These are phyloP conservation scores for Chalcosyrphus nemorum DNA, from an alignment of 2,888 invertebrate genomes.

Conservation along the genomic window DNA sequence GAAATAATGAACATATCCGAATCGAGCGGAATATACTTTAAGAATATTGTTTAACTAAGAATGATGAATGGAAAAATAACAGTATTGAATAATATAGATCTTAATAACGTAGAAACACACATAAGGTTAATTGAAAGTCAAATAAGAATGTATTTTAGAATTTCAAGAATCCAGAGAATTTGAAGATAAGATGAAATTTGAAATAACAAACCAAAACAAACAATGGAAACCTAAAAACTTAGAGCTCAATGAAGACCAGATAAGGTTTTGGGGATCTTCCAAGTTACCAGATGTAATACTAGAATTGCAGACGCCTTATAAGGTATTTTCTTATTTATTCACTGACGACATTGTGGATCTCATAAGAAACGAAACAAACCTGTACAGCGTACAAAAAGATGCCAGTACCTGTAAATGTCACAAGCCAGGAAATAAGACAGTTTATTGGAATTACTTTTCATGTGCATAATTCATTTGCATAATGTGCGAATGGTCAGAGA, in stretches of 20 bases:
- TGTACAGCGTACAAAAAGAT: slow-evolving; percentile 21
- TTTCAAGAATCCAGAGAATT: too few species aligned
- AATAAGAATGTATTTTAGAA: too few species aligned
- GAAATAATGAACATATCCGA: too few species aligned
- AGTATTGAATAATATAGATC: too few species aligned
- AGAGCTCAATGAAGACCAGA: background rate
- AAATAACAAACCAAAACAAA: background rate
- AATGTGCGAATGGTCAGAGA: background rate
- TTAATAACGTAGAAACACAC: too few species aligned
- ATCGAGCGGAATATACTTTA: too few species aligned
- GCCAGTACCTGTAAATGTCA: slow-evolving; percentile 8
- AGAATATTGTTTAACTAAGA: too few species aligned
- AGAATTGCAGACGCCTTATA: slow-evolving; percentile 3
- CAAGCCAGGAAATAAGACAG: slow-evolving; percentile 11
- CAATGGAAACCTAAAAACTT: background rate
- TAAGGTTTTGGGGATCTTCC: slow-evolving; percentile 2
- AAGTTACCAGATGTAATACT: slow-evolving; percentile 7
- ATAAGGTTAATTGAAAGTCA: too few species aligned
- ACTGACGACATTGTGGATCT: slow-evolving; percentile 5
- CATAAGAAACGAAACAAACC: slow-evolving; percentile 7
- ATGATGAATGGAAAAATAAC: too few species aligned
- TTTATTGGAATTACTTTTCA: slow-evolving; percentile 20
- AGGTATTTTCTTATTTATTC: slow-evolving; percentile 1
- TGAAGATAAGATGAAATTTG: too few species aligned
- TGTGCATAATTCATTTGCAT: slow-evolving; percentile 2